A percentile compares a stretch with the other conserved stretches of the same genome.
Evolutionary conservation across 2,113 vertebrate species (phyloP).

Genomic region (Suncus etruscus): DNA sequence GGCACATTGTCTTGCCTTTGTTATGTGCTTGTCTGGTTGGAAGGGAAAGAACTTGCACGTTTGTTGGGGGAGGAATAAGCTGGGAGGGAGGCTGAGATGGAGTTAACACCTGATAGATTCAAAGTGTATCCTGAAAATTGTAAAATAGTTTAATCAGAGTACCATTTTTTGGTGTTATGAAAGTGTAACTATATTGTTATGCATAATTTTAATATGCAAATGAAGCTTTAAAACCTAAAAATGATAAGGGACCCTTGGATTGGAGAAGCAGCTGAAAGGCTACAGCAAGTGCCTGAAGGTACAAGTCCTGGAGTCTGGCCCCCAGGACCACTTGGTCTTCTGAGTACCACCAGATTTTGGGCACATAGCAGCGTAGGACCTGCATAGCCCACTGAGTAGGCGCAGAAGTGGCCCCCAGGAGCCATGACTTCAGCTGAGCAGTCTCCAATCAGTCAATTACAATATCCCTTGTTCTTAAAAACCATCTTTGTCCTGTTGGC

Average conservation of each 20-base stretch:
- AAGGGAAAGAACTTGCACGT: not conserved
- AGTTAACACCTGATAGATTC: not conserved
- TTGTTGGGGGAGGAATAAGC: not conserved
- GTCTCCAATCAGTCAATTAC: too few species aligned
- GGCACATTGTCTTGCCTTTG: not conserved
- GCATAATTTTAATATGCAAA: not conserved
- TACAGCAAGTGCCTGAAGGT: too few species aligned
- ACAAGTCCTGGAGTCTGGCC: too few species aligned
- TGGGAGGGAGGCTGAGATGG: not conserved
- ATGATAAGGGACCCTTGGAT: too few species aligned
- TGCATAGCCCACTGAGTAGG: too few species aligned
- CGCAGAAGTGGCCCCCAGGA: too few species aligned
- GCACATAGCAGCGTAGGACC: too few species aligned
- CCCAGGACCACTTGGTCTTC: too few species aligned
- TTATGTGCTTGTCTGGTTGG: not conserved
- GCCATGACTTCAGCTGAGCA: too few species aligned
- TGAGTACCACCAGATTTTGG: too few species aligned
- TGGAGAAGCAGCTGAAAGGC: too few species aligned
- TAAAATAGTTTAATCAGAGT: not conserved
- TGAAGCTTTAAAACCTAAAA: not conserved
- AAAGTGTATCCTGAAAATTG: not conserved
- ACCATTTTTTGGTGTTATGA: not conserved
- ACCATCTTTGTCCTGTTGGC: conserved; percentile 1
- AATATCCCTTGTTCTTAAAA: not conserved
- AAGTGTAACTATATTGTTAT: not conserved